Evolutionary conservation across 2,113 vertebrate genomes (phyloP), one percentile per base, ranked within the genome.

Genomic region (Rhadina sibilatrix): DNA sequence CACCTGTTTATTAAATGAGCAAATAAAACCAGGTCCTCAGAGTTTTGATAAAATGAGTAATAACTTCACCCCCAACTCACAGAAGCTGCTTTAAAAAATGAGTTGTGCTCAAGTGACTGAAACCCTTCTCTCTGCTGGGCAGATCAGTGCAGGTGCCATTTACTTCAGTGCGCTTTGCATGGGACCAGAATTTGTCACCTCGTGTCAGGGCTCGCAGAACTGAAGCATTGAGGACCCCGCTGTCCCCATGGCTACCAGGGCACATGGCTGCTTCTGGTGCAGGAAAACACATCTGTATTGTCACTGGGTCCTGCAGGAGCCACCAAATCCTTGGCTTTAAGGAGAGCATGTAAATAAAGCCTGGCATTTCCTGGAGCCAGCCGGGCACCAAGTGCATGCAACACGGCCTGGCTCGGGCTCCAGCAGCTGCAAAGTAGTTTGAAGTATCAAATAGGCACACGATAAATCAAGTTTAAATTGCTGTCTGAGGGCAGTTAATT

Each of bases 161-260:
- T 9, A 5, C 3, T 12, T 1, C 4, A 14, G 3, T 2, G 63
- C 4, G 25, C n/a, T 47, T 2, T 6, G 31, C 31, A 0, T 0
- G 40, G 61, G 65, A 44, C 4, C 54, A 15, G 49, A 18, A 27
- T 30, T 16, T 54, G 84, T 70, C 71, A 19, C 47, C 66, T 37
- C 0, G 0, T 3, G 0, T 4, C 3, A 35, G 82, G 68, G 37
- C 69, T 60, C 3, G 0, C 63, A 37, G 66, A 5, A 5, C 54
- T 11, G 42, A 6, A 16, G 37, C 46, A 0, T 0, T 7, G 10
- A 4, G 31, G 61, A 12, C 37, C 17, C 38, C 4, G 23, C 69
- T 28, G 56, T 35, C 52, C 47, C 38, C 52, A 0, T 5, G 47
- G 74, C 70, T 18, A 14, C 4, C 31, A 4, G 9, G 38, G 15